Base-by-base conservation (phyloP, 1,140 invertebrate genomes). In the Hyposmocoma kahamanoa region DNA sequence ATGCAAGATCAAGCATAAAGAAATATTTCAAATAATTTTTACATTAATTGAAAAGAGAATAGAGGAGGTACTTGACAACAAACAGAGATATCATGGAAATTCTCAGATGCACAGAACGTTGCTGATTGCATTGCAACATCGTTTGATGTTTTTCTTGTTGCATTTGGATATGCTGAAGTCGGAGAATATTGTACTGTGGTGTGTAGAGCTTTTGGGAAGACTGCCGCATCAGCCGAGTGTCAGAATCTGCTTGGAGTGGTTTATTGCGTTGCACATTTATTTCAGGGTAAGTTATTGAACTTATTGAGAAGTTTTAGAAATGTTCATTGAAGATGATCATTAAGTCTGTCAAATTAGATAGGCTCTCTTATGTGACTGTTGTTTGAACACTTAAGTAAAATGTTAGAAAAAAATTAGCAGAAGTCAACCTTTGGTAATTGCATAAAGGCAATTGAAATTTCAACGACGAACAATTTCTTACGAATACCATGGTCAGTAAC, bases 81-180 rank as follows among this genome's bases (percentile, higher is more conserved):
- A 81, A 43, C 61, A 56, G 28, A 67, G 80, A n/a, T 85, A 85
- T 43, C 75, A 84, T 34, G 70, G 64, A 0, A 73, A 81, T 45
- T 79, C 73, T 0, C 58, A 68, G 13, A 34, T 57, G 0, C 78
- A 85, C 30, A 66, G 69, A 42, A 53, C 55, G 8, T 44, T 84
- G 20, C 53, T 73, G 41, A 54, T 50, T 2, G 65, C 54, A 8
- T 11, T 84, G 20, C 76, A 82, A 50, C 67, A 67, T 49, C 50
- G 79, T 11, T 36, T 85, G 8, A 53, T 72, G 22, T 57, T 76
- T 22, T 52, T 64, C 1, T 50, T 75, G 10, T 39, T 62, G 32
- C 70, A 68, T 24, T 43, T 24, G 19, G 56, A 50, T 28, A 24
- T 53, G 5, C 20, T 48, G 6, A 47, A 65, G 42, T 47, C 62